Percentiles rank a stretch among this genome's conserved stretches.
These are phyloP conservation scores for Pleuronectes platessa DNA, from an alignment of 2,113 vertebrate species.

Conservation along the genomic window DNA sequence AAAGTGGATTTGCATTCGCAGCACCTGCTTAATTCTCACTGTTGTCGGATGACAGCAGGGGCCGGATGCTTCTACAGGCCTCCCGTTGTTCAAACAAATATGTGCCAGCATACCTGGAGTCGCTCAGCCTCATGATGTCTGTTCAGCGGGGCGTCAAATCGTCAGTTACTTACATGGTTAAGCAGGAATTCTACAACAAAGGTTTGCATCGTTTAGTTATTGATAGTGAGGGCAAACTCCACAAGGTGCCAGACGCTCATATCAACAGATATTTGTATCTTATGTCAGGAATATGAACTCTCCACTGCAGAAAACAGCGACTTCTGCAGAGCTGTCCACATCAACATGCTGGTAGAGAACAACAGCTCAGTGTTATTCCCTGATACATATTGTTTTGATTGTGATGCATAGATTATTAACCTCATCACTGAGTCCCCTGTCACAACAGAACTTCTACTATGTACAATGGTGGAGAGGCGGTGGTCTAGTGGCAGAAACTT, in stretches of 20 bases:
- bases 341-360: neutral
- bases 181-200: slow-evolving; percentile 3
- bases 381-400: neutral
- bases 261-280: neutral
- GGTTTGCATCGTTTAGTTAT: slow-evolving; percentile 1
- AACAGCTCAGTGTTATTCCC: neutral
- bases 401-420: neutral
- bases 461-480: no score
- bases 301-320: neutral
- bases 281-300: neutral
- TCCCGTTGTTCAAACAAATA: neutral
- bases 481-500: no score
- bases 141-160: slow-evolving; percentile 15
- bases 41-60: neutral
- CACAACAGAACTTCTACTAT: neutral
- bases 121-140: neutral
- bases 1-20: neutral
- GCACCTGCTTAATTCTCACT: neutral
- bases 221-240: neutral
- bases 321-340: neutral
- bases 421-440: neutral
- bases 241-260: neutral
- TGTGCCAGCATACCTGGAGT: no score
- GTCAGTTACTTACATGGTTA: neutral
- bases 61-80: neutral